These are phyloP conservation scores for Plestiodon gilberti DNA, from an alignment of 2,113 vertebrate genomes.

Conservation along the genomic window DNA sequence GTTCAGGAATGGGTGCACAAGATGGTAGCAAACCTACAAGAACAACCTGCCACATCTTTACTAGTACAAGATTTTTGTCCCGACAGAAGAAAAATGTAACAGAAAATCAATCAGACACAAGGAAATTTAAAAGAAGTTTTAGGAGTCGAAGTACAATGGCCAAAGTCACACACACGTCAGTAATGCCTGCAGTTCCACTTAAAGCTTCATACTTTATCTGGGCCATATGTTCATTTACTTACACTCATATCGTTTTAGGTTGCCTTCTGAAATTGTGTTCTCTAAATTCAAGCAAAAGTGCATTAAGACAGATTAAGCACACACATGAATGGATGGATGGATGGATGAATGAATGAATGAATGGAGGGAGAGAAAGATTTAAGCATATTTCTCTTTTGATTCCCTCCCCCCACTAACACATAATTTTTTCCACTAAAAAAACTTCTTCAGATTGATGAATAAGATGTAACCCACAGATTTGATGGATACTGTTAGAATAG, in stretches of 20 bases:
- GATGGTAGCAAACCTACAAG: not conserved
- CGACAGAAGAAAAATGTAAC: slow-evolving; percentile 1
- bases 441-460: slow-evolving; percentile 33
- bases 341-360: too few relatives aligned
- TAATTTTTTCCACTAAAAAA: not conserved
- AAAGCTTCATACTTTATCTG: slow-evolving; percentile 35
- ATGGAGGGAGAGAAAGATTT: slow-evolving; percentile 11
- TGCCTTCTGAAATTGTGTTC: slow-evolving; percentile 44
- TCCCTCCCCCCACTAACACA: too few relatives aligned
- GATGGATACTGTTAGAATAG: not conserved
- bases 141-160: not conserved
- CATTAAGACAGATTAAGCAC: slow-evolving; percentile 27
- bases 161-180: slow-evolving; percentile 56
- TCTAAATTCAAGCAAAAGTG: slow-evolving; percentile 40
- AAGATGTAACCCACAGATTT: slow-evolving; percentile 31
- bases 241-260: slow-evolving; percentile 47
- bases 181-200: slow-evolving; percentile 61
- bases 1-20: not conserved
- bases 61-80: not conserved
- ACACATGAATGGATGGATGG: too few relatives aligned
- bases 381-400: slow-evolving; percentile 36
- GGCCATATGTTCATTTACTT: slow-evolving; percentile 69
- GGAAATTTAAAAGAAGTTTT: not conserved
- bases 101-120: not conserved
- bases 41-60: not conserved